These are phyloP conservation scores for Apis laboriosa DNA, from an alignment of 1,140 invertebrate species.

Conservation along the genomic window DNA sequence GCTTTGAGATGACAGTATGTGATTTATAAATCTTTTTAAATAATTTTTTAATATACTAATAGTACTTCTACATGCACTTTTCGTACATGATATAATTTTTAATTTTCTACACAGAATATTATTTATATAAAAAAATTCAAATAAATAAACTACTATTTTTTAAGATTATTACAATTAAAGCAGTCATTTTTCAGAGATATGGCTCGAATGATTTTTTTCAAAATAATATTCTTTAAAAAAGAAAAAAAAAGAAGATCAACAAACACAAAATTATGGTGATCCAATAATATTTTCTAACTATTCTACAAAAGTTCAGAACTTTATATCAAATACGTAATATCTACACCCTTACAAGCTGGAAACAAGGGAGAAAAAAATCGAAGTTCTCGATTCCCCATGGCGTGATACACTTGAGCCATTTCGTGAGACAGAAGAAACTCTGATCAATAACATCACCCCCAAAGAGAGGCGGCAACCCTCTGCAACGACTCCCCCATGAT, in stretches of 20 bases:
- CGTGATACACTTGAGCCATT: conserved; percentile 57
- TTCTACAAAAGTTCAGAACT: background rate
- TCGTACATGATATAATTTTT: no score
- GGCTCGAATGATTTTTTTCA: no score
- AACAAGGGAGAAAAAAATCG: background rate
- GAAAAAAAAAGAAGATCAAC: background rate
- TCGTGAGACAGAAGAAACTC: conserved; percentile 50
- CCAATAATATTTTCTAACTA: background rate
- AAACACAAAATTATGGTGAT: background rate
- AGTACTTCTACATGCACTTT: no score
- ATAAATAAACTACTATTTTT: no score
- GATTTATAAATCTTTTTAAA: no score
- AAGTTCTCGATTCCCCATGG: conserved; percentile 29
- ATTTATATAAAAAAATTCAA: no score
- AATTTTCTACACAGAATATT: no score
- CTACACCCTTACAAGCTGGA: background rate
- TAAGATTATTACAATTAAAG: no score
- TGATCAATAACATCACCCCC: conserved; percentile 63
- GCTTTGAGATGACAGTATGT: no score
- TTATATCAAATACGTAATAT: background rate
- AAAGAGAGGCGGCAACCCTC: conserved; percentile 51
- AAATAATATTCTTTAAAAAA: background rate
- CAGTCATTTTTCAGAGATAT: no score
- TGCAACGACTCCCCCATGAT: conserved; percentile 56
- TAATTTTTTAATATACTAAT: no score